Percentiles rank a stretch among this genome's conserved stretches.
These are phyloP conservation scores for Gymnarchus niloticus DNA, from an alignment of 2,113 vertebrate genomes.

Conservation along the genomic window DNA sequence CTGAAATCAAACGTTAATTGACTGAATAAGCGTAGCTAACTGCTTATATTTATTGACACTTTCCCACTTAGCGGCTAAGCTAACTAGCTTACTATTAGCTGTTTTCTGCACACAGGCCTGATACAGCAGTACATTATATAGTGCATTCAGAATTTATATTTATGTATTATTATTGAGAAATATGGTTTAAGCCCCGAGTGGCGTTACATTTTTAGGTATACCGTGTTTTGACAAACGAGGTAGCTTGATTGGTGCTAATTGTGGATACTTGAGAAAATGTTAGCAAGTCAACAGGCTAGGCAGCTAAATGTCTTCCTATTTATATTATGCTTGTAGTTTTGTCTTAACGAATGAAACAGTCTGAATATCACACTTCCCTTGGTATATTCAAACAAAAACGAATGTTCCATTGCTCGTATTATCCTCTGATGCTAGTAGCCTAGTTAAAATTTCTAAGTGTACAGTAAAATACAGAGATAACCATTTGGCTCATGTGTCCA, in stretches of 20 bases:
- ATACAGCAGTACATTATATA: not conserved
- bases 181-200: not conserved
- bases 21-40: not conserved
- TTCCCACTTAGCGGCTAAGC: not conserved
- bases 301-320: not conserved
- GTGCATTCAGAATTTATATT: not conserved
- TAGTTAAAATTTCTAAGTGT: not conserved
- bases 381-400: not conserved
- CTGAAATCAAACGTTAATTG: not conserved
- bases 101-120: not conserved
- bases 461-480: not conserved
- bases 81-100: conserved; percentile 6
- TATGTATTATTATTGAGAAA: not conserved
- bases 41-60: not conserved
- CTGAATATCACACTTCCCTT: not conserved
- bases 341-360: not conserved
- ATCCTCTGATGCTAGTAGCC: not conserved
- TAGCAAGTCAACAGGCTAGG: conserved; percentile 10
- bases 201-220: not conserved
- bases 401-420: not conserved
- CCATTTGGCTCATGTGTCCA: not conserved
- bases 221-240: not conserved
- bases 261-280: not conserved
- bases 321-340: not conserved
- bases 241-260: not conserved